Conservation (phyloP, 2,113 vertebrate genomes). For the Pica pica region DNA sequence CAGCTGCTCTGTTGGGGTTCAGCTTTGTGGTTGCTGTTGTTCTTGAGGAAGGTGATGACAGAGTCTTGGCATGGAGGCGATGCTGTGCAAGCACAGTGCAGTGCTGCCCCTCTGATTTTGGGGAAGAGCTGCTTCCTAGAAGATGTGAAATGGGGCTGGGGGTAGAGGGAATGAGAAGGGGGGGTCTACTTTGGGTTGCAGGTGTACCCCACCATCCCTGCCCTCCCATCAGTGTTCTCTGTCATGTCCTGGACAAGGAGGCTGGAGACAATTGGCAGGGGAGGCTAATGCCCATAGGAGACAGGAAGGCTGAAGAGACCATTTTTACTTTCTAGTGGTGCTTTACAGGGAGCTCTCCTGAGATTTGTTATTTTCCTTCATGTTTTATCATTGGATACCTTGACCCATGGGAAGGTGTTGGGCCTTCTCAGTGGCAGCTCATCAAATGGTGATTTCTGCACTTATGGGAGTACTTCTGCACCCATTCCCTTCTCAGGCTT, state of each 20-base stretch:
- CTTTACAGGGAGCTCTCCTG: not conserved
- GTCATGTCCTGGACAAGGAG: not conserved
- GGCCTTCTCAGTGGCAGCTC: not conserved
- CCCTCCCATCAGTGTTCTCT: not conserved
- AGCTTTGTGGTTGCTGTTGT: not conserved
- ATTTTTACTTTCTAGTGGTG: not conserved
- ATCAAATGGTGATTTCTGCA: not conserved
- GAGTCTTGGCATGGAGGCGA: not conserved
- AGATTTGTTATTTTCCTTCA: not conserved
- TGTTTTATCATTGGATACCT: not conserved
- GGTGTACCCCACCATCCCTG: not conserved
- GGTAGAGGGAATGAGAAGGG: not conserved
- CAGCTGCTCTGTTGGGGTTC: not conserved
- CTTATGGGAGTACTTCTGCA: not conserved
- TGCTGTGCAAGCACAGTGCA: not conserved
- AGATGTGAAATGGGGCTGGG: not conserved
- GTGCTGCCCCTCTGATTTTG: not conserved
- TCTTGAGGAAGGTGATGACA: not conserved
- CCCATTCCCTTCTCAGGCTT: not conserved
- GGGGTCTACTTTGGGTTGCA: not conserved
- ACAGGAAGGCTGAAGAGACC: not conserved
- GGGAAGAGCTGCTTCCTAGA: not conserved
- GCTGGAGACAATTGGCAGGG: not conserved
- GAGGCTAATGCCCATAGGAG: accelerated
- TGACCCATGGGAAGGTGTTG: not conserved